Evolutionary conservation across 2,797 vertebrate genomes (phyloP).

Genomic region (Erpetoichthys calabaricus): DNA sequence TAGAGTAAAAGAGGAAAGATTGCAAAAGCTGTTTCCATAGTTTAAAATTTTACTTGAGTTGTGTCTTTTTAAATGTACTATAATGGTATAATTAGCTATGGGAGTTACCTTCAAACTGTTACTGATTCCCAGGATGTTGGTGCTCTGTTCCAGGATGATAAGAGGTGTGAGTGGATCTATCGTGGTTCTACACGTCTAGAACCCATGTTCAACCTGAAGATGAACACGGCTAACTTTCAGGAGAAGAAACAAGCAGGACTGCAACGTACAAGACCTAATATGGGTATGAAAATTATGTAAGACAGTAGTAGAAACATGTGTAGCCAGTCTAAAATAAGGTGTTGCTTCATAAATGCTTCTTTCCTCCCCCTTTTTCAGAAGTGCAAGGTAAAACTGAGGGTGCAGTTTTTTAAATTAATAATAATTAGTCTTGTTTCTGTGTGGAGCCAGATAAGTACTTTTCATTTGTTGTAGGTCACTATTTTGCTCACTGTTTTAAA

Average conservation of each 20-base stretch:
- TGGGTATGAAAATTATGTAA: constrained; percentile 47
- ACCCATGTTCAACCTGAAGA: constrained; percentile 97
- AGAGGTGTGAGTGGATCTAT: constrained; percentile 95
- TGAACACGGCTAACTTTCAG: constrained; percentile 70
- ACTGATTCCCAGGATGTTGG: constrained; percentile 1
- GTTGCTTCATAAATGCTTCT: not conserved
- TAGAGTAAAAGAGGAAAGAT: too few species aligned
- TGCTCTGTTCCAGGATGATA: constrained; percentile 62
- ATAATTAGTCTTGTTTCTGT: too few species aligned
- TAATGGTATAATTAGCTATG: not conserved
- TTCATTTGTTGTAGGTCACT: too few species aligned
- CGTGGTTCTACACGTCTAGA: constrained; percentile 87
- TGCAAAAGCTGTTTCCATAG: too few species aligned
- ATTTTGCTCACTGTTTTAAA: too few species aligned
- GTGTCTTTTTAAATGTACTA: too few species aligned
- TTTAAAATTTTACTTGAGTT: too few species aligned
- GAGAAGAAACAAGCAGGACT: constrained; percentile 86
- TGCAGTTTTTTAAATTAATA: too few species aligned
- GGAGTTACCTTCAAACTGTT: not conserved
- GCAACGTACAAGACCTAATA: constrained; percentile 78
- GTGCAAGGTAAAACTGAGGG: not conserved
- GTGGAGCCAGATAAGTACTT: too few species aligned
- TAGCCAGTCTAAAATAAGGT: not conserved
- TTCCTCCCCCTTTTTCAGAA: not conserved
- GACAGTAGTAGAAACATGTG: too few species aligned